These are phyloP conservation scores for Drosophila ustulata DNA, from an alignment of 2,888 invertebrate species.

Conservation along the genomic window DNA sequence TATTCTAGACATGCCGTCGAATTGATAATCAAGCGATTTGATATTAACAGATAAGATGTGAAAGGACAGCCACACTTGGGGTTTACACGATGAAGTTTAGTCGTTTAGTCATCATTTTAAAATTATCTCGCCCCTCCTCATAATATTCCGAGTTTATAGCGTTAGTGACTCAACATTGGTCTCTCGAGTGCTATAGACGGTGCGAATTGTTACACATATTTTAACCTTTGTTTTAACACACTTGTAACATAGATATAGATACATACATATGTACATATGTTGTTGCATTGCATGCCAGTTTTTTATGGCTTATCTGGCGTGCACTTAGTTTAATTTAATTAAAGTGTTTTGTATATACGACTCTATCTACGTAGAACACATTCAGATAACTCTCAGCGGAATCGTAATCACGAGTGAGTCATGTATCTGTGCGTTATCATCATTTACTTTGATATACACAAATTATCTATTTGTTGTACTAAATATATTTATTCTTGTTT, in stretches of 20 bases:
- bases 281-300: constrained; percentile 2
- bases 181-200: background rate
- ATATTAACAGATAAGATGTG: background rate
- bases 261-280: background rate
- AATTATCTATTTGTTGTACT: too few species aligned
- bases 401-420: constrained; percentile 7
- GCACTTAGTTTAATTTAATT: constrained; percentile 1
- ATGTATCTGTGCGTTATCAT: background rate
- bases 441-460: background rate
- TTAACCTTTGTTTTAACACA: background rate
- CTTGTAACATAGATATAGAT: background rate
- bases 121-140: background rate
- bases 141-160: background rate
- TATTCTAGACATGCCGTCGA: too few species aligned
- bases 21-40: background rate
- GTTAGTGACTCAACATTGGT: background rate
- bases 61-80: background rate
- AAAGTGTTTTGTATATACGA: background rate
- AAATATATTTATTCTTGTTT: too few species aligned
- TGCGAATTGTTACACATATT: too few species aligned
- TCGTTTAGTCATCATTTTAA: background rate
- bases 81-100: background rate
- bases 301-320: constrained; percentile 1
- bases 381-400: constrained; percentile 1
- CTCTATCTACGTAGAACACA: too few species aligned